Evolutionary conservation across 2,888 invertebrate species (phyloP).

Genomic region (Eilema caniola): DNA sequence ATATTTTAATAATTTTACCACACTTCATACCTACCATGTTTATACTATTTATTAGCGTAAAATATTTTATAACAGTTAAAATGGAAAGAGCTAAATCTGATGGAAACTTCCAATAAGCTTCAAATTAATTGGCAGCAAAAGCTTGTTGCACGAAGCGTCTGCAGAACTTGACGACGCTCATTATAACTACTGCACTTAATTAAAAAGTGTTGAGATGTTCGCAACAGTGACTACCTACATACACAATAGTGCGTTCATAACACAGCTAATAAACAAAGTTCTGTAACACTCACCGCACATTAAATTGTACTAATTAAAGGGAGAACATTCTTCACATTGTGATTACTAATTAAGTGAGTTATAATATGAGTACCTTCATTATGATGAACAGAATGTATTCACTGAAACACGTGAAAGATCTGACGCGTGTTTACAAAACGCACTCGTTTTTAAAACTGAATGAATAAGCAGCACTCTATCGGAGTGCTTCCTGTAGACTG

Average conservation of each 20-base stretch:
- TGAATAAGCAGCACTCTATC: constrained; percentile 70
- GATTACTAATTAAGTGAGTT: constrained; percentile 38
- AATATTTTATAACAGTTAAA: constrained; percentile 15
- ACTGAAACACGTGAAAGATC: constrained; percentile 29
- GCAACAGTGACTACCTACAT: constrained; percentile 21
- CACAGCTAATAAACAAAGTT: constrained; percentile 32
- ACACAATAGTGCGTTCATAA: constrained; percentile 35
- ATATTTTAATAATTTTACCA: background rate
- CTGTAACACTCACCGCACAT: constrained; percentile 41
- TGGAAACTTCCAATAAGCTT: constrained; percentile 47
- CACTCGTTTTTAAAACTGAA: constrained; percentile 75
- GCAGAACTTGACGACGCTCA: constrained; percentile 42
- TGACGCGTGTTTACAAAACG: constrained; percentile 70
- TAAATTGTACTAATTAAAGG: constrained; percentile 47
- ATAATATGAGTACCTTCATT: constrained; percentile 29
- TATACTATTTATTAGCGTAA: constrained; percentile 1
- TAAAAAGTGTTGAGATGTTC: constrained; percentile 46
- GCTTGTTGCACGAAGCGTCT: constrained; percentile 31
- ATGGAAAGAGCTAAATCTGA: constrained; percentile 31
- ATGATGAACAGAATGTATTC: constrained; percentile 32
- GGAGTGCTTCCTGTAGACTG: constrained; percentile 68
- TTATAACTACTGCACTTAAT: constrained; percentile 48
- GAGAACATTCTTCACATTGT: constrained; percentile 44
- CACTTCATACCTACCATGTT: background rate
- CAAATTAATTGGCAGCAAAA: constrained; percentile 50